These are phyloP conservation scores for Caenorhabditis becei DNA, from an alignment of 2,888 invertebrate genomes.

Conservation along the genomic window DNA sequence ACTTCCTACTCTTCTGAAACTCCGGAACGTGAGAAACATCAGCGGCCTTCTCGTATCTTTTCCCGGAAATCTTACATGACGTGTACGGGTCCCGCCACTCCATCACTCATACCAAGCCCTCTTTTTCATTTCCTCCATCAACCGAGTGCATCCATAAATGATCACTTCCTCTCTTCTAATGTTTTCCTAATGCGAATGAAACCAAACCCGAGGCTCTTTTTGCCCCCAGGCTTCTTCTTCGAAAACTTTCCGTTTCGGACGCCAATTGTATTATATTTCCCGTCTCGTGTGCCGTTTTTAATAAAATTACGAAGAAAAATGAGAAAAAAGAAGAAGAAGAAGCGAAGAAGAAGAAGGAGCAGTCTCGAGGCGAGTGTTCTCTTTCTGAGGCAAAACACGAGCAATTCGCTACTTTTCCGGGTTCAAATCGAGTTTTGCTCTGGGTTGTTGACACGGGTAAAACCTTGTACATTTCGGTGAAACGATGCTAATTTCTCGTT, in stretches of 20 bases:
- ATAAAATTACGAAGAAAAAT: slow-evolving; percentile 20
- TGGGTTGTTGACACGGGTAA: background rate
- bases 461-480: background rate
- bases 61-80: slow-evolving; percentile 31
- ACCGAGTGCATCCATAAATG: no score
- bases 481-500: background rate
- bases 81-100: background rate
- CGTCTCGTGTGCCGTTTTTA: slow-evolving; percentile 13
- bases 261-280: slow-evolving; percentile 22
- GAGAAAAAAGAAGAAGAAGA: slow-evolving; percentile 3
- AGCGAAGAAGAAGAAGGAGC: background rate
- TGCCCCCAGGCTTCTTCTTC: background rate
- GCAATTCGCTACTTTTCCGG: slow-evolving; percentile 8
- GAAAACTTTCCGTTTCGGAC: slow-evolving; percentile 15
- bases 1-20: no score
- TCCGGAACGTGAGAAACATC: slow-evolving; percentile 8
- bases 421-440: slow-evolving; percentile 10
- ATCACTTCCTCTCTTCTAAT: background rate
- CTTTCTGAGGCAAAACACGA: slow-evolving; percentile 4
- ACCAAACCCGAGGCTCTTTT: background rate
- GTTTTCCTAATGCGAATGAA: slow-evolving; percentile 32
- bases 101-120: background rate
- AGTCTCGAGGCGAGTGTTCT: slow-evolving; percentile 18
- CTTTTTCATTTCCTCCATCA: background rate
- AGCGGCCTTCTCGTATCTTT: slow-evolving; percentile 18